These are phyloP conservation scores for Silvanus unidentatus DNA, from an alignment of 2,888 invertebrate species.

Conservation along the genomic window DNA sequence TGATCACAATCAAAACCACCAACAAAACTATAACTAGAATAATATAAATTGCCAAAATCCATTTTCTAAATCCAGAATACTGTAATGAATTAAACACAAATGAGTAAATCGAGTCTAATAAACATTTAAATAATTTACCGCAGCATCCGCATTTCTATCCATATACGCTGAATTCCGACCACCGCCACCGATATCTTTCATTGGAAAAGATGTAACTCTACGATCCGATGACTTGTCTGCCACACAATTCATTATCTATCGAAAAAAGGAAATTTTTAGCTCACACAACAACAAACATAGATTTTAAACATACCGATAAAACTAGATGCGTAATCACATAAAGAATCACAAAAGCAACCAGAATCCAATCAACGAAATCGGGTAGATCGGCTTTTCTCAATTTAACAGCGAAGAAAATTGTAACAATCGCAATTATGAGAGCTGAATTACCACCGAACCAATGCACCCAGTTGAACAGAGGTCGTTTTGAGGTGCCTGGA, in stretches of 20 bases:
- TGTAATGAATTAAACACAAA: constrained; percentile 42
- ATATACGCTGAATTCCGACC: constrained; percentile 56
- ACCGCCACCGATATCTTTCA: constrained; percentile 72
- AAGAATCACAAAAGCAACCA: constrained; percentile 84
- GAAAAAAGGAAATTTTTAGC: constrained; percentile 18
- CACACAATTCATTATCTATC: constrained; percentile 69
- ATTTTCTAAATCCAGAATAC: constrained; percentile 72
- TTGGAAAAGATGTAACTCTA: constrained; percentile 74
- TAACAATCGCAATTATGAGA: constrained; percentile 81
- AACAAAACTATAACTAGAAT: constrained; percentile 64
- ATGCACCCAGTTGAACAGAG: constrained; percentile 87
- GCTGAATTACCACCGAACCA: constrained; percentile 85
- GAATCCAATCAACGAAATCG: constrained; percentile 78
- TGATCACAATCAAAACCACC: constrained; percentile 67
- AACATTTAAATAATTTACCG: constrained; percentile 53
- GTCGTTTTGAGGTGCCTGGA: constrained; percentile 71
- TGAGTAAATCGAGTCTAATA: constrained; percentile 12
- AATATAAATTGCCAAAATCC: constrained; percentile 71
- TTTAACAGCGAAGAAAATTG: constrained; percentile 87
- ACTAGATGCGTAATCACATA: constrained; percentile 84
- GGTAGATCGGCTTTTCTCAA: constrained; percentile 82
- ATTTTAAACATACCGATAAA: constrained; percentile 64
- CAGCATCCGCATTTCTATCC: constrained; percentile 70
- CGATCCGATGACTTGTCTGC: constrained; percentile 68
- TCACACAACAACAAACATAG: neutral